These are phyloP conservation scores for Chaenogobius annularis DNA, from an alignment of 2,113 vertebrate species.

Conservation along the genomic window DNA sequence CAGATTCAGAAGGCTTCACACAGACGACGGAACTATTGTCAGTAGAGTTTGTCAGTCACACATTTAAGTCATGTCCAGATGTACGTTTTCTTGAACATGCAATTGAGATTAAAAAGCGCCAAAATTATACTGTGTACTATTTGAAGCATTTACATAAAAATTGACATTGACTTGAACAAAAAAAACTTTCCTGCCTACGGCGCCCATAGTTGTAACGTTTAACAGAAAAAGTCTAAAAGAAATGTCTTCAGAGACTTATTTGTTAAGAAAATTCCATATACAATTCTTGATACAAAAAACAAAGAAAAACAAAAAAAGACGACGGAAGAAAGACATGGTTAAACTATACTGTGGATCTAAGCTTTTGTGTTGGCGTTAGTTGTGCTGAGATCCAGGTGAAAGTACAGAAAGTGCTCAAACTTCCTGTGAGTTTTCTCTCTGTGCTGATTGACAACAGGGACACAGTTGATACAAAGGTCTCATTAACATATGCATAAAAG, in stretches of 20 bases:
- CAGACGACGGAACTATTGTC: neutral
- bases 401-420: neutral
- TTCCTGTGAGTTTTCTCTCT: neutral
- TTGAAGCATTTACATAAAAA: no score
- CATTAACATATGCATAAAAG: constrained; percentile 8
- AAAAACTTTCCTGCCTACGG: no score
- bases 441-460: neutral
- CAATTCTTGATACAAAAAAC: no score
- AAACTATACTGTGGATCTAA: neutral
- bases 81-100: neutral
- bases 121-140: no score
- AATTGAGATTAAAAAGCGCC: no score
- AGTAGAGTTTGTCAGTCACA: neutral
- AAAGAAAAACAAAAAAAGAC: no score
- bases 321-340: no score
- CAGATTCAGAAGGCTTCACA: constrained; percentile 19
- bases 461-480: constrained; percentile 8
- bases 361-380: neutral
- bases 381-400: neutral
- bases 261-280: no score
- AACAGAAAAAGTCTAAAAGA: no score
- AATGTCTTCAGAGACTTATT: no score
- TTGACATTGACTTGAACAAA: no score
- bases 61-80: neutral
- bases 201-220: no score